phyloP scores from a whole-genome alignment of 1,140 invertebrate species.

The Mactra quadrangularis region DNA sequence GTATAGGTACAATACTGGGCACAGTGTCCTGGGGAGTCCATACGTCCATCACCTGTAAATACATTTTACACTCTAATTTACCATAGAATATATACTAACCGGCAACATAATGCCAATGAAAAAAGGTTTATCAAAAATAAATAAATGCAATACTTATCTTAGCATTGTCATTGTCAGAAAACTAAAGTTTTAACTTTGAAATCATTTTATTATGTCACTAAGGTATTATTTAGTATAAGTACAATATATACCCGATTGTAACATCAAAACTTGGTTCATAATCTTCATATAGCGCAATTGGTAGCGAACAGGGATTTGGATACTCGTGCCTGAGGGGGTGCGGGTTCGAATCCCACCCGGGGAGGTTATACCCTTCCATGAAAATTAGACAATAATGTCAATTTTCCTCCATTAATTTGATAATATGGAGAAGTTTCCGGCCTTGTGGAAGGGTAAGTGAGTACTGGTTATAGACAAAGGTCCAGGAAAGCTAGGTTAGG shows the following conservation, averaged over 20 bases:
- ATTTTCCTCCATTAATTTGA: no score
- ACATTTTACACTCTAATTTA: background rate
- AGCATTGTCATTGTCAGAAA: background rate
- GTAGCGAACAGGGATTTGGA: no score
- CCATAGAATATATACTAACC: background rate
- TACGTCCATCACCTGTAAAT: constrained; percentile 62
- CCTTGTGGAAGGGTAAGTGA: no score
- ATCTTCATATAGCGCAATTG: no score
- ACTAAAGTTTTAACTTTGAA: background rate
- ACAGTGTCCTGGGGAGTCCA: constrained; percentile 62
- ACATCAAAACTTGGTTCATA: background rate
- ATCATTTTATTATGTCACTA: background rate
- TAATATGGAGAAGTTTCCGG: no score
- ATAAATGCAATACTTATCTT: background rate
- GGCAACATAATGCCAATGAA: background rate
- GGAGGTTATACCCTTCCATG: no score
- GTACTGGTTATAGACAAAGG: no score
- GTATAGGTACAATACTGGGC: constrained; percentile 64
- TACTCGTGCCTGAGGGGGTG: no score
- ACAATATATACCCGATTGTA: background rate
- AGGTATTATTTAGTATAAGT: no score
- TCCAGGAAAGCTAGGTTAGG: no score
- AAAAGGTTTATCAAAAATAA: background rate
- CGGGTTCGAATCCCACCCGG: no score
- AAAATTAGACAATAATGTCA: no score